Conservation (phyloP, 2,888 invertebrate species). For the Adineta ricciae region DNA sequence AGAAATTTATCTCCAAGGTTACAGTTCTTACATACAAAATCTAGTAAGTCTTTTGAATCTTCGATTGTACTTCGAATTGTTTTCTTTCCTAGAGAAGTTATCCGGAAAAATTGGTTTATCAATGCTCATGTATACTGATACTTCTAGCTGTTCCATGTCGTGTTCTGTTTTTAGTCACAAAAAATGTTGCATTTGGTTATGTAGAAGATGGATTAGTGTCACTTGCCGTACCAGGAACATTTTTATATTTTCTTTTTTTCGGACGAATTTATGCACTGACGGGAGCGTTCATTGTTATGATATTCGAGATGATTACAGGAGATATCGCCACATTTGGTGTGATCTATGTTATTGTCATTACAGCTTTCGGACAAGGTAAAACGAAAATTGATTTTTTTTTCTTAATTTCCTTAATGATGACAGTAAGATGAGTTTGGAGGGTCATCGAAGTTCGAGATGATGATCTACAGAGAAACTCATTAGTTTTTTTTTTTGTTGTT, state of each 20-base stretch:
- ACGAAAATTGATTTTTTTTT: too few relatives aligned
- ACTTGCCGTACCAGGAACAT: slow-evolving; percentile 83
- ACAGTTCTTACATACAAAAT: slow-evolving; percentile 77
- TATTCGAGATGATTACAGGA: slow-evolving; percentile 95
- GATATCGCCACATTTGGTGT: slow-evolving; percentile 97
- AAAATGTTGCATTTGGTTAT: slow-evolving; percentile 47
- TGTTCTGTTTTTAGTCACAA: slow-evolving; percentile 35
- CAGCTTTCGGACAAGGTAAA: slow-evolving; percentile 89
- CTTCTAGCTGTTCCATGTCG: slow-evolving; percentile 79
- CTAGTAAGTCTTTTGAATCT: slow-evolving; percentile 57
- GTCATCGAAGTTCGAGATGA: too few relatives aligned
- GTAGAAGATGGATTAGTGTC: slow-evolving; percentile 78
- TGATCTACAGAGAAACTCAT: too few relatives aligned
- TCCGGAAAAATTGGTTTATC: slow-evolving; percentile 84
- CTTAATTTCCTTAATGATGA: too few relatives aligned
- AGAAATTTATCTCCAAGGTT: slow-evolving; percentile 84
- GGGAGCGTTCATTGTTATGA: slow-evolving; percentile 97
- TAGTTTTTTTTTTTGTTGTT: too few relatives aligned
- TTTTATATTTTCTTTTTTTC: slow-evolving; percentile 96
- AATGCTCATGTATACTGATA: slow-evolving; percentile 77
- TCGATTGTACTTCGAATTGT: too few relatives aligned
- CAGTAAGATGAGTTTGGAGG: too few relatives aligned
- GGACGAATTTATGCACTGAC: slow-evolving; percentile 87
- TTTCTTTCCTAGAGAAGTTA: slow-evolving; percentile 66
- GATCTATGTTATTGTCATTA: slow-evolving; percentile 82